Conservation (phyloP, 2,797 vertebrate genomes). For the Scyliorhinus canicula region DNA sequence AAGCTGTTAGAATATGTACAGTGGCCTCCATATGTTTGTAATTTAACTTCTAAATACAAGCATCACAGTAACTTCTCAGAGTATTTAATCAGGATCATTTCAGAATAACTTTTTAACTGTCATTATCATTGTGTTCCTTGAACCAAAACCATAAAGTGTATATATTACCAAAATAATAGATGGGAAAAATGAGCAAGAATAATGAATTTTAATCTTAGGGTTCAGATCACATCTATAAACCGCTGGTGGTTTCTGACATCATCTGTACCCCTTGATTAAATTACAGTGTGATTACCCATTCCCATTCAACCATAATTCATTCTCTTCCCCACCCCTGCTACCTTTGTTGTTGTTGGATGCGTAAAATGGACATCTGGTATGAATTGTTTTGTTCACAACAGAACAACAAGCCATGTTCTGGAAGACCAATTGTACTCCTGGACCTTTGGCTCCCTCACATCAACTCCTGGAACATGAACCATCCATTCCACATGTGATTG, state of each 20-base stretch:
- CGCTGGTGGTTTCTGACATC: not conserved
- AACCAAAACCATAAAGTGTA: not conserved
- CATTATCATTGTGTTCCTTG: not conserved
- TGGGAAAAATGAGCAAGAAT: slow-evolving; percentile 15
- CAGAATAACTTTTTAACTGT: slow-evolving; percentile 10
- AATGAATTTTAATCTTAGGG: slow-evolving; percentile 18
- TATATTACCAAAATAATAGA: slow-evolving; percentile 1
- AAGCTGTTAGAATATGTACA: not conserved
- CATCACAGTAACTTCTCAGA: slow-evolving; percentile 9
- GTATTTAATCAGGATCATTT: slow-evolving; percentile 18
- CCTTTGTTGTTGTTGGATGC: not conserved
- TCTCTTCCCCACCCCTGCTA: not conserved
- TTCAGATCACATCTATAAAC: slow-evolving; percentile 5
- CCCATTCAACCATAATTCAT: not conserved
- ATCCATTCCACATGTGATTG: not conserved
- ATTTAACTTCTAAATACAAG: not conserved
- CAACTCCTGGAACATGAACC: not conserved
- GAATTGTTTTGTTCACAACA: slow-evolving; percentile 13
- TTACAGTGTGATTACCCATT: slow-evolving; percentile 24
- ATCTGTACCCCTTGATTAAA: slow-evolving; percentile 26
- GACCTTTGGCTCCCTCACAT: not conserved
- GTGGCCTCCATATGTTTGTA: not conserved
- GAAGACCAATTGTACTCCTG: not conserved
- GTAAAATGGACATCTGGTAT: slow-evolving; percentile 23
- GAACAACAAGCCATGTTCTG: slow-evolving; percentile 19